phyloP scores from a whole-genome alignment of 2,888 invertebrate species.

The Dorcus hopei region DNA sequence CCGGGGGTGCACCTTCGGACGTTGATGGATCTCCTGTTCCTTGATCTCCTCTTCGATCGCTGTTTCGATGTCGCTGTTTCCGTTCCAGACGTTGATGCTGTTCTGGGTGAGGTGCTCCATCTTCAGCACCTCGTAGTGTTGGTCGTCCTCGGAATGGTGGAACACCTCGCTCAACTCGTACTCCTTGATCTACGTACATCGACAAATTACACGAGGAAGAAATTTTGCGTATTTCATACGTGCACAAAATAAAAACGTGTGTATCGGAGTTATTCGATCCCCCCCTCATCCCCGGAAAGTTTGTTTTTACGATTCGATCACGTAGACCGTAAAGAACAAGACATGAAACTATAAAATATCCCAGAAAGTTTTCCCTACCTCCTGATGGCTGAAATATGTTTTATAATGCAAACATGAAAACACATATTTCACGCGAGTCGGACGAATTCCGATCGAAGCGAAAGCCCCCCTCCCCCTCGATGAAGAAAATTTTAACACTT shows the following conservation, averaged over 20 bases:
- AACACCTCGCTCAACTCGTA: conserved; percentile 86
- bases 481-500: too few relatives aligned
- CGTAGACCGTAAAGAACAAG: too few relatives aligned
- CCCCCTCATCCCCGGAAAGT: too few relatives aligned
- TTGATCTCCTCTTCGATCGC: conserved; percentile 78
- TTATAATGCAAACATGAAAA: conserved; percentile 1
- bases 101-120: conserved; percentile 59
- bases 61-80: conserved; percentile 70
- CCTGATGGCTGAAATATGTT: not conserved
- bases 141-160: conserved; percentile 77
- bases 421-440: not conserved
- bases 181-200: conserved; percentile 72
- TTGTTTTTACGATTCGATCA: too few relatives aligned
- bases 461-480: too few relatives aligned
- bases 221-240: too few relatives aligned
- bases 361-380: not conserved
- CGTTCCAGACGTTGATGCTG: conserved; percentile 57
- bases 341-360: too few relatives aligned
- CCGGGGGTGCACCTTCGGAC: conserved; percentile 26
- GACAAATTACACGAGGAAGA: too few relatives aligned
- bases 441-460: too few relatives aligned
- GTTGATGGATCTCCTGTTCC: conserved; percentile 56
- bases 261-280: too few relatives aligned
- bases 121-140: conserved; percentile 68
- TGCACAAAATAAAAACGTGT: too few relatives aligned